Evolutionary conservation across 64 coral and sea anemone species (phyloP).

Genomic region (Montipora capricornis): DNA sequence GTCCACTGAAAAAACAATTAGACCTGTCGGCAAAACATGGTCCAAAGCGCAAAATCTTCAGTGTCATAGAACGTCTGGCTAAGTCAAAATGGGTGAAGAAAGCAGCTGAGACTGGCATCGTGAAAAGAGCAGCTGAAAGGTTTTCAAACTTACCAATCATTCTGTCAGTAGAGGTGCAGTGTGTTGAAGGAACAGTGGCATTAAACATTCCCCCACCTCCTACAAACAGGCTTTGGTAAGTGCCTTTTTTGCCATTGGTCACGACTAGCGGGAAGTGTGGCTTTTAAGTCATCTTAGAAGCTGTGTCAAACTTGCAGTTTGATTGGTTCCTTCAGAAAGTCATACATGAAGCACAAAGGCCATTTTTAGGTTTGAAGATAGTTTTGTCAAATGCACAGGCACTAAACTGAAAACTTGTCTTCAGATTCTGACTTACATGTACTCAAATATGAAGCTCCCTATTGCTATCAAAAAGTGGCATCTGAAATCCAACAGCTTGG

Average conservation of each 20-base stretch:
- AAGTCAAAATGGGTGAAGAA: slow-evolving; percentile 99
- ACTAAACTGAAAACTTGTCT: too few species aligned
- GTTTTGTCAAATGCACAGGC: too few species aligned
- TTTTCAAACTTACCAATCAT: slow-evolving; percentile 98
- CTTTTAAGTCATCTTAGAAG: too few species aligned
- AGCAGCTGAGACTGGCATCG: slow-evolving; percentile 96
- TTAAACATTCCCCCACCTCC: slow-evolving; percentile 96
- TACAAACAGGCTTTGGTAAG: slow-evolving; percentile 97
- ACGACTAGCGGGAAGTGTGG: too few species aligned
- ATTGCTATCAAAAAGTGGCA: too few species aligned
- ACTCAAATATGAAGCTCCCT: too few species aligned
- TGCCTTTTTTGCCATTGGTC: neutral
- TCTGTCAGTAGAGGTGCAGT: slow-evolving; percentile 89
- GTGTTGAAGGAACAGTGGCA: slow-evolving; percentile 87
- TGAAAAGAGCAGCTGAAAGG: slow-evolving; percentile 92
- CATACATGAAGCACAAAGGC: too few species aligned
- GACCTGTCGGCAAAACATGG: slow-evolving; percentile 40
- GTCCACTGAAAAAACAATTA: slow-evolving; percentile 4
- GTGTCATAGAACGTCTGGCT: slow-evolving; percentile 90
- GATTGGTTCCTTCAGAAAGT: too few species aligned
- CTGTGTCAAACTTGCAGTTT: too few species aligned
- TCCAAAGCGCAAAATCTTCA: slow-evolving; percentile 86
- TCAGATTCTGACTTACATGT: too few species aligned
- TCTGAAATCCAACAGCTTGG: too few species aligned
- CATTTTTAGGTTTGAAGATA: too few species aligned